Conservation (phyloP, 2,888 invertebrate genomes). For the Diarsia rubi region DNA sequence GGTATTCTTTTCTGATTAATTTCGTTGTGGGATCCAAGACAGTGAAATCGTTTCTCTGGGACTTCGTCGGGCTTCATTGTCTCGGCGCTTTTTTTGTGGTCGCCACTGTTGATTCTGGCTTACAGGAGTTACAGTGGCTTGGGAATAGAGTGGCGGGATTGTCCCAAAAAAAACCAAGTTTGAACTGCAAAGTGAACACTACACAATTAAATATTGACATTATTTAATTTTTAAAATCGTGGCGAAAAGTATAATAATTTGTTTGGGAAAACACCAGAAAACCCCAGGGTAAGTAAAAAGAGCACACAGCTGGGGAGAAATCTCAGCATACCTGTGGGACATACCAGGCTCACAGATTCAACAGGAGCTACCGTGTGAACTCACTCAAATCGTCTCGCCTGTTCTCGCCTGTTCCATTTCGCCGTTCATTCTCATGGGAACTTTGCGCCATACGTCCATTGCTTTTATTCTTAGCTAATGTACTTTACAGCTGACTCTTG, state of each 20-base stretch:
- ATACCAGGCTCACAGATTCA: slow-evolving; percentile 45
- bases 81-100: no score
- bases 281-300: background rate
- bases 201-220: background rate
- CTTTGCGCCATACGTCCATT: background rate
- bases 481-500: background rate
- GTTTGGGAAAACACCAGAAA: background rate
- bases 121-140: no score
- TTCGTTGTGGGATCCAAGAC: no score
- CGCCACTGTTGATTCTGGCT: no score
- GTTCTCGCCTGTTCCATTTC: slow-evolving; percentile 11
- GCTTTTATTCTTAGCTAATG: slow-evolving; percentile 14
- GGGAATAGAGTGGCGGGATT: no score
- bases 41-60: no score
- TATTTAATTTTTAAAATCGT: background rate
- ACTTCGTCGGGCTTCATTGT: no score
- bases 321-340: slow-evolving; percentile 46
- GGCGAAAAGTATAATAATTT: background rate
- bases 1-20: no score
- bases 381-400: slow-evolving; percentile 1
- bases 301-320: slow-evolving; percentile 38
- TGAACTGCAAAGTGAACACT: background rate
- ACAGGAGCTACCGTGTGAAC: slow-evolving; percentile 28
- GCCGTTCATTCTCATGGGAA: slow-evolving; percentile 11
- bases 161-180: no score